Evolutionary conservation across 2,113 vertebrate genomes (phyloP), one percentile per base, ranked within the genome.

Genomic region (Tychaedon coryphoeus): DNA sequence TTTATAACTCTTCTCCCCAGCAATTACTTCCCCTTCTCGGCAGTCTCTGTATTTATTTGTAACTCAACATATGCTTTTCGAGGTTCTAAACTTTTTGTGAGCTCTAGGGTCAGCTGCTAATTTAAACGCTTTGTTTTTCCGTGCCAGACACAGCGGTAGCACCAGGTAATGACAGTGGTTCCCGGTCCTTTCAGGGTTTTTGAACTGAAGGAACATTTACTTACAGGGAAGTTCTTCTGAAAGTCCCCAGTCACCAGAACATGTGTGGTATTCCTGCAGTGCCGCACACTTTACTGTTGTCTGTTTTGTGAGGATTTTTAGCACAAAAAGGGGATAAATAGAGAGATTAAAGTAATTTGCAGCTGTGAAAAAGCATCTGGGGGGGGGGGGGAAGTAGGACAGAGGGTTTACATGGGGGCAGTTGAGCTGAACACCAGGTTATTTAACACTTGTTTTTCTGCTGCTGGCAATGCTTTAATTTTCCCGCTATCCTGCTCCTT

Each of bases 251-350:
- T n/a, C 26, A 3, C 8, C 11, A 18, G 1, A 8, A 19, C 23
- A 7, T 0, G 2, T 1, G 14, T 9, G 6, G 1, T 13, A 0
- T 64, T 87, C 45, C 13, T 43, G 54, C 51, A 62, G 54, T 19
- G 61, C 62, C 28, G 24, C 31, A 33, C 6, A 0, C 50, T 80
- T 43, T 3, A 14, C 29, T 58, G 0, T 3, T 2, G 34, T 33
- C 40, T 47, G 48, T 22, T 71, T 38, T 7, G 42, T 5, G 58
- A 60, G 51, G 4, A 0, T 57, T 87, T 66, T 80, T 71, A 64
- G n/a, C 48, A 14, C 14, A 4, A 5, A 8, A 13, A 33, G 33
- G 25, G 1, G 1, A 33, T 61, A 71, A 79, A 45, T 2, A 11
- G 7, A 26, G 47, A 90, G 45, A 70, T 66, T 72, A 60, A 88